Conservation (phyloP, 2,888 invertebrate species). For the Phorcus lineatus region DNA sequence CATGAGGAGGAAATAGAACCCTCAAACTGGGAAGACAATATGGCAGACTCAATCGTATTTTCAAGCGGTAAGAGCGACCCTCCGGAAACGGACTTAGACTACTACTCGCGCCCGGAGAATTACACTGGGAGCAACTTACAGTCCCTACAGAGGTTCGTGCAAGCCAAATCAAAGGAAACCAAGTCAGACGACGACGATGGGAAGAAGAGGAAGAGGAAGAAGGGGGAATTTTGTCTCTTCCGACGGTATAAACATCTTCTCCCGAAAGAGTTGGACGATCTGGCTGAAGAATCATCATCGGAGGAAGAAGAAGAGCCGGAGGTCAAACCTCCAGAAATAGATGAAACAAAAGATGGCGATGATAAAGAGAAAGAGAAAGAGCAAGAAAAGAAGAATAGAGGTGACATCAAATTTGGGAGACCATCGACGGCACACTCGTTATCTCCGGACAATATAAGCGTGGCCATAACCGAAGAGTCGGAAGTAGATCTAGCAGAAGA, state of each 20-base stretch:
- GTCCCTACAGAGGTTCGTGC: conserved; percentile 51
- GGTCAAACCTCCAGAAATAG: background rate
- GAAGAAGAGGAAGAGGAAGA: conserved; percentile 79
- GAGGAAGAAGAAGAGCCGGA: background rate
- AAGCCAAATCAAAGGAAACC: conserved; percentile 81
- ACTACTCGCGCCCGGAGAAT: conserved; percentile 70
- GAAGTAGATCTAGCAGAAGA: too few species aligned
- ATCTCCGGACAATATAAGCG: background rate
- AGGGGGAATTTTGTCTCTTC: conserved; percentile 21
- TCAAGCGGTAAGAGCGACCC: conserved; percentile 50
- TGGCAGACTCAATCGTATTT: conserved; percentile 25
- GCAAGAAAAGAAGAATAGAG: conserved; percentile 8
- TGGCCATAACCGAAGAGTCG: background rate
- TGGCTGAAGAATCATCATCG: background rate
- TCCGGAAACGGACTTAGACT: conserved; percentile 65
- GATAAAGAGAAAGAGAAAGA: background rate
- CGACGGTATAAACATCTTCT: conserved; percentile 29
- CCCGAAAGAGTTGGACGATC: conserved; percentile 9
- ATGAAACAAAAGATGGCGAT: conserved; percentile 3
- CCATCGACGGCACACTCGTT: background rate
- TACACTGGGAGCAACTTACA: conserved; percentile 65
- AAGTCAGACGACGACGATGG: conserved; percentile 86
- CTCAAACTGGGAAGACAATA: background rate
- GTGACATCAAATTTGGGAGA: background rate
- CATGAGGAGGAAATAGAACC: background rate